These are phyloP conservation scores for Pseudococcus jackbeardsleyi DNA, from an alignment of 2,888 invertebrate species.

Conservation along the genomic window DNA sequence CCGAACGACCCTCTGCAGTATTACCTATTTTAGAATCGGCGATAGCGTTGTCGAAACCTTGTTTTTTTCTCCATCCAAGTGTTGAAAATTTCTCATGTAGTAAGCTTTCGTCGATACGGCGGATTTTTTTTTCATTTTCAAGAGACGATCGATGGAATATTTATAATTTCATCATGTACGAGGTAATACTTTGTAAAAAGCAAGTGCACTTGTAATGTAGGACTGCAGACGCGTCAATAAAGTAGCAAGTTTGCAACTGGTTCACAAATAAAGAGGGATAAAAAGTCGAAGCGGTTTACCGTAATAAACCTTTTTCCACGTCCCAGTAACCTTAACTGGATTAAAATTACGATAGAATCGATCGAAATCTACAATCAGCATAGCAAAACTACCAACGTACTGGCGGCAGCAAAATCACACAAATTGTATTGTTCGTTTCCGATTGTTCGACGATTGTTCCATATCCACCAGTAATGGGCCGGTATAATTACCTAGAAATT, in stretches of 20 bases:
- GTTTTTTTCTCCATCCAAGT: neutral
- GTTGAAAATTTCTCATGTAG: neutral
- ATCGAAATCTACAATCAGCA: slow-evolving; percentile 8
- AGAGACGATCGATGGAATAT: neutral
- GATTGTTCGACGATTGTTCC: slow-evolving; percentile 33
- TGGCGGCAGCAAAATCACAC: neutral
- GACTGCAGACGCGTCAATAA: neutral
- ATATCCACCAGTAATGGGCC: neutral
- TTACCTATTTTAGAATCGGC: slow-evolving; percentile 53
- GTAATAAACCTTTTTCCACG: slow-evolving; percentile 31
- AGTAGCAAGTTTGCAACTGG: neutral
- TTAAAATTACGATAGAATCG: slow-evolving; percentile 28
- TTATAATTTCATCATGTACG: neutral
- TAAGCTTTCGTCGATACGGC: neutral
- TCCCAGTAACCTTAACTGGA: slow-evolving; percentile 18
- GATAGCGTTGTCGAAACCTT: slow-evolving; percentile 22
- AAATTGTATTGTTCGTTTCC: slow-evolving; percentile 50
- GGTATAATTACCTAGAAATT: neutral
- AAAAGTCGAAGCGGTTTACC: slow-evolving; percentile 24
- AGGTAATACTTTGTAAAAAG: neutral
- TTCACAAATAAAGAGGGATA: neutral
- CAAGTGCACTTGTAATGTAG: neutral
- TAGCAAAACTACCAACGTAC: no score
- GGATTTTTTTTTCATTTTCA: neutral
- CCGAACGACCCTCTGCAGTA: slow-evolving; percentile 39